phyloP scores from a whole-genome alignment of 2,888 invertebrate genomes.

The Crocallis elinguaria region DNA sequence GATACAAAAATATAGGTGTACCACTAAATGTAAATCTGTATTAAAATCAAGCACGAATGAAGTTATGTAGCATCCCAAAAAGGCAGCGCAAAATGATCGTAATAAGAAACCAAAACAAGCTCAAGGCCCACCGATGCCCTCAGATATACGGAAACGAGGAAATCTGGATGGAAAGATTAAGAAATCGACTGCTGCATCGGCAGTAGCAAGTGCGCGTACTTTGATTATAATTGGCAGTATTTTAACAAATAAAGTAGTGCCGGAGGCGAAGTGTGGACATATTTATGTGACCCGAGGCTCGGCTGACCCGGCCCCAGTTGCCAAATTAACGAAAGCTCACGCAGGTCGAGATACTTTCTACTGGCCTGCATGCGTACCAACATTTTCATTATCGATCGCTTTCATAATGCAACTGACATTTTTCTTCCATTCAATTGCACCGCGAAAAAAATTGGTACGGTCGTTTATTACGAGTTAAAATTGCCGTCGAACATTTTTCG shows the following conservation, averaged over 20 bases:
- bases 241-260: conserved; percentile 79
- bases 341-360: conserved; percentile 82
- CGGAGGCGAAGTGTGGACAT: conserved; percentile 76
- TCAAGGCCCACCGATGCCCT: conserved; percentile 39
- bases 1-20: conserved; percentile 21
- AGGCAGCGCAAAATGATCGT: conserved; percentile 33
- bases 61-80: conserved; percentile 40
- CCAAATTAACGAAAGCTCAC: conserved; percentile 79
- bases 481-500: conserved; percentile 30
- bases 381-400: conserved; percentile 82
- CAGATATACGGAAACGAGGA: conserved; percentile 56
- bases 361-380: conserved; percentile 69
- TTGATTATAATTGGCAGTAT: conserved; percentile 80
- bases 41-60: conserved; percentile 29
- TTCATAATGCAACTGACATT: conserved; percentile 82
- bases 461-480: conserved; percentile 55
- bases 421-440: conserved; percentile 75
- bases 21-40: neutral
- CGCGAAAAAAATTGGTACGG: conserved; percentile 46
- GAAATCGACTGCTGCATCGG: conserved; percentile 66
- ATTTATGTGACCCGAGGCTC: conserved; percentile 74
- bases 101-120: conserved; percentile 39
- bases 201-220: conserved; percentile 64
- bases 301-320: conserved; percentile 73
- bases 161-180: conserved; percentile 66